phyloP scores from a whole-genome alignment of 1,140 invertebrate genomes.

The Drosophila paulistorum region DNA sequence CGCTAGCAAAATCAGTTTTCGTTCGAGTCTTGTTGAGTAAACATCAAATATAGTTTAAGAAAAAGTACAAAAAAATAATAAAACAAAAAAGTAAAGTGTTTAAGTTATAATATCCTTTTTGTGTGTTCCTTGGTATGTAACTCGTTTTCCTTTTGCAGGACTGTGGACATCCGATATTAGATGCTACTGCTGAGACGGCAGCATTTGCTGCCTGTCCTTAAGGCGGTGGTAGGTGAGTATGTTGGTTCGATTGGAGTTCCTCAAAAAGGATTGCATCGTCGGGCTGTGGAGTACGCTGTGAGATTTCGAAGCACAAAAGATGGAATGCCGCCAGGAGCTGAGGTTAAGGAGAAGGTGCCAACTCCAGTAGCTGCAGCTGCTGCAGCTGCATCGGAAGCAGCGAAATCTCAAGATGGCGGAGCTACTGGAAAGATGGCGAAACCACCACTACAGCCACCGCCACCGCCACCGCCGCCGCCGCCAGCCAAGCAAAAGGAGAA shows the following conservation, averaged over 20 bases:
- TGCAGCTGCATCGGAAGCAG: neutral
- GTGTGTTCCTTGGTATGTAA: too few species aligned
- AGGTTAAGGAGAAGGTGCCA: too few species aligned
- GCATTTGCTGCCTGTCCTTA: conserved; percentile 29
- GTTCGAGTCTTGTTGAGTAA: neutral
- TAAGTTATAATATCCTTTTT: too few species aligned
- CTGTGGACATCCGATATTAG: conserved; percentile 17
- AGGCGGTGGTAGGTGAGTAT: conserved; percentile 26
- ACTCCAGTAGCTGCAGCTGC: neutral
- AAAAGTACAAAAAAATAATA: too few species aligned
- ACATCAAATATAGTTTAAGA: neutral
- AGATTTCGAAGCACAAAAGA: neutral
- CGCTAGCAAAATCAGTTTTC: neutral
- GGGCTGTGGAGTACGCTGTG: neutral
- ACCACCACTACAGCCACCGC: neutral
- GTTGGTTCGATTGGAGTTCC: neutral
- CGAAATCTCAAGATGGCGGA: too few species aligned
- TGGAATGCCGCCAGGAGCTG: too few species aligned
- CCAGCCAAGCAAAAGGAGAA: neutral
- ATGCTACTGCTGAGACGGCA: conserved; percentile 48
- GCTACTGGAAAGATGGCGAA: too few species aligned
- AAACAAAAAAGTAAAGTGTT: neutral
- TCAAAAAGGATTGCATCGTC: neutral
- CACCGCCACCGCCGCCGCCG: neutral
- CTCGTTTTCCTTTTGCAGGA: neutral